Percentiles rank a stretch among this genome's conserved stretches.
Evolutionary conservation across 2,888 invertebrate species (phyloP).

Genomic region (Parnassius glacialis): DNA sequence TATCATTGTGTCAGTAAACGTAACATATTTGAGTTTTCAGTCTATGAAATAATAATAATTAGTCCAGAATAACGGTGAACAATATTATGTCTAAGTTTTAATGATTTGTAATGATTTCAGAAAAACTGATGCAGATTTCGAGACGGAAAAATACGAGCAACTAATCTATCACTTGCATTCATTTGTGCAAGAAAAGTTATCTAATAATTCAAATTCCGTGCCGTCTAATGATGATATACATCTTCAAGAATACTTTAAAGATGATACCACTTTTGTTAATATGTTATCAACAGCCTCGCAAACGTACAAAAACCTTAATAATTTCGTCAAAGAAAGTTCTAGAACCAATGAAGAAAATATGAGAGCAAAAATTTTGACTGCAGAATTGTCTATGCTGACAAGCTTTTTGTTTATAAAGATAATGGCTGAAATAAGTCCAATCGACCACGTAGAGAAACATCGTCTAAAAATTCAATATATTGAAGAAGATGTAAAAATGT

Average conservation of each 20-base stretch:
- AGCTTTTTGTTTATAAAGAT: conserved; percentile 81
- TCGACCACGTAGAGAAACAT: conserved; percentile 92
- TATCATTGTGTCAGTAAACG: too few species aligned
- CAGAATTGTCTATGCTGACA: conserved; percentile 60
- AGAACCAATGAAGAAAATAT: conserved; percentile 25
- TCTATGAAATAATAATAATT: too few species aligned
- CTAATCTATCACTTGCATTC: conserved; percentile 46
- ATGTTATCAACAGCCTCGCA: conserved; percentile 42
- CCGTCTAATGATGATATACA: conserved; percentile 18
- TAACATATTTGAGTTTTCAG: too few species aligned
- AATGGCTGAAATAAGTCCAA: conserved; percentile 83
- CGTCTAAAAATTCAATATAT: conserved; percentile 86
- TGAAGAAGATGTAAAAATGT: conserved; percentile 84
- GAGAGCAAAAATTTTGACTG: conserved; percentile 47
- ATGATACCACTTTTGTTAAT: conserved; percentile 38
- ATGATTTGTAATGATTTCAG: conserved; percentile 42
- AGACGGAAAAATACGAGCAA: conserved; percentile 58
- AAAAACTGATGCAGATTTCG: conserved; percentile 54
- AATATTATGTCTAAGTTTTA: conserved; percentile 5
- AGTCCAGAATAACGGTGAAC: too few species aligned
- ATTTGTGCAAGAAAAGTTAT: conserved; percentile 32
- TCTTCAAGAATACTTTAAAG: conserved; percentile 41
- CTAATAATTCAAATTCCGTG: conserved; percentile 19
- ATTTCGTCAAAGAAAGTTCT: conserved; percentile 24
- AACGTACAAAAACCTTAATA: conserved; percentile 41